phyloP scores from a whole-genome alignment of 2,888 invertebrate genomes.

The Drosophila affinis region DNA sequence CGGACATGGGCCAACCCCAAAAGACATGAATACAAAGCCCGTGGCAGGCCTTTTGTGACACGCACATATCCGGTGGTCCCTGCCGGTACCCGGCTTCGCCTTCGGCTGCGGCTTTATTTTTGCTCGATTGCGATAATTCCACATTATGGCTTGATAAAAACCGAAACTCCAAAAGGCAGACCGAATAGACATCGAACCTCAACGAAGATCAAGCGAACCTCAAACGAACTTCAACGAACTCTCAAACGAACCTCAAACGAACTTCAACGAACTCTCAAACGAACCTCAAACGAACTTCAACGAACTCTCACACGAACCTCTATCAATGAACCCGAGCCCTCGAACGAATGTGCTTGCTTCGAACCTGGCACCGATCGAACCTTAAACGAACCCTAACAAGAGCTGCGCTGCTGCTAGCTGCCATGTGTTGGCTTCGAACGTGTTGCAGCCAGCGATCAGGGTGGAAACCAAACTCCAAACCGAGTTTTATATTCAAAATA shows the following conservation, averaged over 20 bases:
- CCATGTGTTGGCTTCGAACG: not conserved
- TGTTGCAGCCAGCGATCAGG: not conserved
- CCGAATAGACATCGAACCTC: conserved; percentile 30
- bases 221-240: conserved; percentile 11
- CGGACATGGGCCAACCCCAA: conserved; percentile 48
- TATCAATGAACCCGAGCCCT: not conserved
- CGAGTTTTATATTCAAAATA: conserved; percentile 44
- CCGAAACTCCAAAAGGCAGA: conserved; percentile 6
- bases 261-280: conserved; percentile 5
- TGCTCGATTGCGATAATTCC: conserved; percentile 47
- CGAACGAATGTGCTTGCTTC: not conserved
- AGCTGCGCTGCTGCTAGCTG: not conserved
- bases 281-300: not conserved
- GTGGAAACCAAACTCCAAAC: conserved; percentile 1
- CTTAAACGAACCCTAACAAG: not conserved
- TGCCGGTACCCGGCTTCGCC: not conserved
- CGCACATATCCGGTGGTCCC: conserved; percentile 63
- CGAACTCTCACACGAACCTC: not conserved
- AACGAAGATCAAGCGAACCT: conserved; percentile 15
- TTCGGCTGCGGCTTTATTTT: not conserved
- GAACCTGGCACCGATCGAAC: not conserved
- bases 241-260: not conserved
- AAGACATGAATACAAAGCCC: conserved; percentile 39
- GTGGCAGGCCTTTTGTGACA: conserved; percentile 68
- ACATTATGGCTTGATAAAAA: conserved; percentile 62